Percentiles rank a stretch among this genome's conserved stretches.
Conservation (phyloP, 2,888 invertebrate genomes). For the Neoitamus cyanurus region DNA sequence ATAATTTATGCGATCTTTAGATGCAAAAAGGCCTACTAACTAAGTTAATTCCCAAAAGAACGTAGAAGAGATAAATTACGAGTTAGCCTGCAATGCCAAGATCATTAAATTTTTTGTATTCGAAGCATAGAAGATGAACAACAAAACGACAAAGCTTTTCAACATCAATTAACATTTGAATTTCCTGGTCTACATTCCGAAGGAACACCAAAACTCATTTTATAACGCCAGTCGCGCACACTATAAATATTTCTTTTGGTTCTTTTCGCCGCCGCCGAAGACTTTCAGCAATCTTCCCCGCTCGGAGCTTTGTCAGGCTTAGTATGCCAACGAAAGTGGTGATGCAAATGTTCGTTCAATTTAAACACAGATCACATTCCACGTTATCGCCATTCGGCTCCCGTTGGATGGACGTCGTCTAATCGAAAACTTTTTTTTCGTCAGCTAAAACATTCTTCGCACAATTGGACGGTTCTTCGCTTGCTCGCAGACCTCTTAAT, state of each 20-base stretch:
- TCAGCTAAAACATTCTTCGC: neutral
- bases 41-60: neutral
- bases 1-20: neutral
- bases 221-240: neutral
- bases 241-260: neutral
- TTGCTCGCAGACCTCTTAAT: too few species aligned
- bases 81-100: neutral
- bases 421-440: neutral
- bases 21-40: neutral
- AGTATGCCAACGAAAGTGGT: neutral
- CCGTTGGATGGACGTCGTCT: neutral
- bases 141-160: neutral
- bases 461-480: too few species aligned
- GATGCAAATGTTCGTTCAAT: neutral
- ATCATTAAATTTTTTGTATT: neutral
- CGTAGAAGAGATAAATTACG: neutral
- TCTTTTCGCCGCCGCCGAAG: neutral
- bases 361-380: neutral
- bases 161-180: neutral
- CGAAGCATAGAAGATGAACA: neutral
- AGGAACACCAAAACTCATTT: neutral
- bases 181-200: neutral
- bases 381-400: neutral
- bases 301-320: neutral
- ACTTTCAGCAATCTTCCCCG: neutral